Evolutionary conservation across 2,797 vertebrate species (phyloP).

Genomic region (Sebastes alutus): DNA sequence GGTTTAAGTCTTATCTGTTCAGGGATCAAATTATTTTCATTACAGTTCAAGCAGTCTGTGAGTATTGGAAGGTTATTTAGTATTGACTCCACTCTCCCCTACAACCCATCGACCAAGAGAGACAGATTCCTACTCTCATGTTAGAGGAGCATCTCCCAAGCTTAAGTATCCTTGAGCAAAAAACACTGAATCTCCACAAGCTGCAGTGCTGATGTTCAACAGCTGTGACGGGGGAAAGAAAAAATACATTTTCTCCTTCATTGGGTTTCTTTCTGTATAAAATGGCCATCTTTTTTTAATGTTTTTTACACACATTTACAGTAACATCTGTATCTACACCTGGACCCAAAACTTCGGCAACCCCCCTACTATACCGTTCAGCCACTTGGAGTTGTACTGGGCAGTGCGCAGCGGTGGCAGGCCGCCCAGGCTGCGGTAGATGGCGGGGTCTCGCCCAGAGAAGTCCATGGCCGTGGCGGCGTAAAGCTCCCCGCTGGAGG

Average conservation of each 20-base stretch:
- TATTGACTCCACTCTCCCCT: too few species aligned
- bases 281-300: background rate
- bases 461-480: constrained; percentile 98
- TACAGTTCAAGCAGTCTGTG: too few species aligned
- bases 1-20: too few species aligned
- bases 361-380: constrained; percentile 86
- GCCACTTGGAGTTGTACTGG: constrained; percentile 99
- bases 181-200: constrained; percentile 11
- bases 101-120: constrained; percentile 1
- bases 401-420: constrained; percentile 95
- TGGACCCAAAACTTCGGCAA: background rate
- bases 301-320: background rate
- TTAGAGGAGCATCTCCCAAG: constrained; percentile 27
- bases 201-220: constrained; percentile 1
- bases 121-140: background rate
- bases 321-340: background rate
- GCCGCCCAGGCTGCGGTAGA: constrained; percentile 94
- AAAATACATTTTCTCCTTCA: background rate
- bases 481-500: constrained; percentile 93
- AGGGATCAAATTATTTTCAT: too few species aligned
- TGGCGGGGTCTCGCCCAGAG: constrained; percentile 95
- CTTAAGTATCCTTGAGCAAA: constrained; percentile 13
- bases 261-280: background rate
- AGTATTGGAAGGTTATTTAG: too few species aligned
- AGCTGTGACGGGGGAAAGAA: background rate